Evolutionary conservation across 2,888 invertebrate species (phyloP).

Genomic region (Dasysyrphus tricinctus): DNA sequence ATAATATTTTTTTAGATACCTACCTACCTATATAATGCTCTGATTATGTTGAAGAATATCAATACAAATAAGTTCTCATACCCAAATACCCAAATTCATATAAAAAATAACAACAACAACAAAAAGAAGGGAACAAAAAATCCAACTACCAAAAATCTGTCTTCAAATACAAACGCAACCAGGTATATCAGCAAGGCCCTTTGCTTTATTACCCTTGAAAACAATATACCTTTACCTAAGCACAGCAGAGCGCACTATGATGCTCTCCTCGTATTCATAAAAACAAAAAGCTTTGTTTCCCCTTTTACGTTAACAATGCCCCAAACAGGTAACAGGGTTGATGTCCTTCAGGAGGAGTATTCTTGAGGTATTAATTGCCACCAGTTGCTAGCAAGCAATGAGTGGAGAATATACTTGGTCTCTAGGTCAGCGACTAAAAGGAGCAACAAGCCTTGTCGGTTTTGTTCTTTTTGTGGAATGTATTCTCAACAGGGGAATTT

Average conservation of each 20-base stretch:
- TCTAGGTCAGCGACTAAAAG: slow-evolving; percentile 43
- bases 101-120: neutral
- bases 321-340: slow-evolving; percentile 37
- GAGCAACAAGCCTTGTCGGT: slow-evolving; percentile 24
- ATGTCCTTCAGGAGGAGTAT: slow-evolving; percentile 43
- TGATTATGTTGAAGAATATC: slow-evolving; percentile 7
- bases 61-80: slow-evolving; percentile 17
- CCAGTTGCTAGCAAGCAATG: slow-evolving; percentile 61
- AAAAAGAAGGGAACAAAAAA: slow-evolving; percentile 12
- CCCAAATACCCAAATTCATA: neutral
- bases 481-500: neutral
- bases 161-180: slow-evolving; percentile 35
- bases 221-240: neutral
- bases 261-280: neutral
- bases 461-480: neutral
- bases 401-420: slow-evolving; percentile 6
- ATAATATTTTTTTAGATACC: slow-evolving; percentile 11
- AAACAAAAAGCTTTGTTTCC: slow-evolving; percentile 13
- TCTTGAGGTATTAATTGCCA: slow-evolving; percentile 50
- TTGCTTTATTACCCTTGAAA: slow-evolving; percentile 71
- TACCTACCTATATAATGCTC: neutral
- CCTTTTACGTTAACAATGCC: slow-evolving; percentile 8
- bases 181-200: slow-evolving; percentile 58
- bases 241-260: neutral
- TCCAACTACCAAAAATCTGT: neutral